A percentile compares a stretch with the other conserved stretches of the same genome.
phyloP scores from a whole-genome alignment of 37 sponge, comb jelly and placozoan species.

The Diacarnus erythraeanus region DNA sequence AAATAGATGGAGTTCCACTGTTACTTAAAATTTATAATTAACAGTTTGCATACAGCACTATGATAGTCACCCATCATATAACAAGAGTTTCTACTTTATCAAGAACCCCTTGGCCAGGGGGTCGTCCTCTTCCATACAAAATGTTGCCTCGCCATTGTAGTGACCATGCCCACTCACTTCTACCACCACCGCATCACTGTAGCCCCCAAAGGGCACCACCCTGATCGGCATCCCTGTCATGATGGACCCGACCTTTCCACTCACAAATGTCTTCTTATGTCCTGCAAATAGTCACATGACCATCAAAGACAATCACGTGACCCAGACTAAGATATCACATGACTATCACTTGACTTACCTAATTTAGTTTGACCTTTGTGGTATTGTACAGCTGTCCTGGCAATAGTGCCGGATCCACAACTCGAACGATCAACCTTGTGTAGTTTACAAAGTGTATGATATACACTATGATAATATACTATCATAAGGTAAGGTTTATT shows the following conservation, averaged over 20 bases:
- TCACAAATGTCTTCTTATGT: slow-evolving; percentile 33
- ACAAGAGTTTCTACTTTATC: slow-evolving; percentile 25
- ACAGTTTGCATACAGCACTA: too few relatives aligned
- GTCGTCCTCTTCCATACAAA: slow-evolving; percentile 69
- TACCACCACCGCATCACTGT: slow-evolving; percentile 63
- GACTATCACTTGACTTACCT: slow-evolving; percentile 32
- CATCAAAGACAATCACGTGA: not conserved
- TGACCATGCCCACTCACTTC: slow-evolving; percentile 79
- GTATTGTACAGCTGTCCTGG: slow-evolving; percentile 74
- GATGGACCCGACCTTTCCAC: slow-evolving; percentile 35
- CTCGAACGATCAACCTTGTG: slow-evolving; percentile 82
- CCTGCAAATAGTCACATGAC: slow-evolving; percentile 26
- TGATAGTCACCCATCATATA: too few relatives aligned
- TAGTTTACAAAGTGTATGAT: too few relatives aligned
- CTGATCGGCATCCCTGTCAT: slow-evolving; percentile 60
- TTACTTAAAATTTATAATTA: too few relatives aligned
- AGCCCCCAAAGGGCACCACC: slow-evolving; percentile 39
- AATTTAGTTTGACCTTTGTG: slow-evolving; percentile 62
- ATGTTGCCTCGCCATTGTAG: slow-evolving; percentile 71
- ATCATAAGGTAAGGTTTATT: too few relatives aligned
- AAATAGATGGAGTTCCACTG: too few relatives aligned
- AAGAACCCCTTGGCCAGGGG: slow-evolving; percentile 52
- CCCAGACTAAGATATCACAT: not conserved
- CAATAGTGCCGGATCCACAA: slow-evolving; percentile 82
- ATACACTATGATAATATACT: too few relatives aligned